Evolutionary conservation across 2,888 invertebrate species (phyloP), one percentile per base, ranked within the genome.

Genomic region (Clitarchus hookeri): DNA sequence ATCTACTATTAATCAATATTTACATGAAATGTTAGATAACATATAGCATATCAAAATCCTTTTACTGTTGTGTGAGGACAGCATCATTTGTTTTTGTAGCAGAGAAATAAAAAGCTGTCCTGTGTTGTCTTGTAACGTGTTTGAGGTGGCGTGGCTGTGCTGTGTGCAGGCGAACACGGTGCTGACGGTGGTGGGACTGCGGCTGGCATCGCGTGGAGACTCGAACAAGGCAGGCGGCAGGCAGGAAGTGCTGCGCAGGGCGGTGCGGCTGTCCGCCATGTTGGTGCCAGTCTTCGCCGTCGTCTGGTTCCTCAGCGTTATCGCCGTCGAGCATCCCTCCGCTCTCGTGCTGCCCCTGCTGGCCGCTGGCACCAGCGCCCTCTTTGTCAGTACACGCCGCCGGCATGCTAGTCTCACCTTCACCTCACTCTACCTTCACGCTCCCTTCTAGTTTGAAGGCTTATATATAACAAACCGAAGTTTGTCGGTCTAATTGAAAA

Each of bases 231-330:
- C 36, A 36, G 36, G 36, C 44, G 78, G 77, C 4, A 27, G 48
- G n/a, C 89, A 89, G 86, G 90, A 89, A 79, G 90, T 89, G 78
- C 88, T 89, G 82, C 89, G 89, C 36, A 89, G 88, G 86, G 88
- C 89, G 80, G 87, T 90, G 88, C 88, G 89, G 87, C 89, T 95
- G 6, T 93, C 95, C 84, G 93, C 95, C 82, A 93, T 94, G n/a
- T 91, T 96, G 89, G 94, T 96, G 89, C 95, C 95, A 25, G 93
- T 94, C 88, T 95, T 95, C 89, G 94, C 95, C 19, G 93, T 95
- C 27, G 94, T 95, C 89, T 96, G 96, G 96, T 95, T 95, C 88
- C 93, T 95, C 91, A 95, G 95, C 0, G 95, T 96, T 8, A 93
- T 95, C 53, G 95, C 95, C 0, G 93, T 96, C 79, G 95, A 96